These are phyloP conservation scores for Clamator glandarius DNA, from an alignment of 2,797 vertebrate genomes.

Conservation along the genomic window DNA sequence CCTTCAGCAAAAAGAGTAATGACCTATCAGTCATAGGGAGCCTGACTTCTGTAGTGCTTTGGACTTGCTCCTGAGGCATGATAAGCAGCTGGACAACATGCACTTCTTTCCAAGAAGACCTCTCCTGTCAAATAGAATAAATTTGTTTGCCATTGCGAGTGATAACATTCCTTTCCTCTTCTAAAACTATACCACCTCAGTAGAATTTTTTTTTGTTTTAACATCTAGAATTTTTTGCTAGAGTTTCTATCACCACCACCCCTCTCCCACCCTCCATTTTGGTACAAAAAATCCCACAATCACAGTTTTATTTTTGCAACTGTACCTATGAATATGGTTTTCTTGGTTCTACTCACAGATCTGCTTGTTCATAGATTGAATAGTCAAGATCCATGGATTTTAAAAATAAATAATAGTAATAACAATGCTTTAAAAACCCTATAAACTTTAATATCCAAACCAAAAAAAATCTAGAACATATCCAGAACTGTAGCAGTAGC, in stretches of 20 bases:
- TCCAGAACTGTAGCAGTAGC: neutral
- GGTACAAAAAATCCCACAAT: neutral
- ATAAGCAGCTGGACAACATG: neutral
- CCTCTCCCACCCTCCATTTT: neutral
- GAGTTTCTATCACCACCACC: neutral
- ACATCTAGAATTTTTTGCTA: neutral
- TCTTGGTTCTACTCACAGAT: neutral
- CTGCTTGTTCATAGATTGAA: neutral
- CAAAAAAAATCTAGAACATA: neutral
- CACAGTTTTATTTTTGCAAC: neutral
- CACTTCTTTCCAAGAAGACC: neutral
- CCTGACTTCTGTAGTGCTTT: neutral
- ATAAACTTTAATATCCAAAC: neutral
- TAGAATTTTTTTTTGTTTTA: neutral
- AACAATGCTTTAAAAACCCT: neutral
- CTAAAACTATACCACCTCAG: neutral
- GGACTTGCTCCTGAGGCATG: neutral
- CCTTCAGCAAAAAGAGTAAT: neutral
- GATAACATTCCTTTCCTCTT: neutral
- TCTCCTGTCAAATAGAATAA: neutral
- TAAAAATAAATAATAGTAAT: neutral
- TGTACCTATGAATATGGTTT: neutral
- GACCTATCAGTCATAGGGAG: neutral
- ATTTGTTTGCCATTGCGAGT: neutral
- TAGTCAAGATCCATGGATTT: neutral